Percentiles rank a stretch among this genome's conserved stretches.
phyloP scores from a whole-genome alignment of 2,888 invertebrate genomes.

The Netelia melanura region DNA sequence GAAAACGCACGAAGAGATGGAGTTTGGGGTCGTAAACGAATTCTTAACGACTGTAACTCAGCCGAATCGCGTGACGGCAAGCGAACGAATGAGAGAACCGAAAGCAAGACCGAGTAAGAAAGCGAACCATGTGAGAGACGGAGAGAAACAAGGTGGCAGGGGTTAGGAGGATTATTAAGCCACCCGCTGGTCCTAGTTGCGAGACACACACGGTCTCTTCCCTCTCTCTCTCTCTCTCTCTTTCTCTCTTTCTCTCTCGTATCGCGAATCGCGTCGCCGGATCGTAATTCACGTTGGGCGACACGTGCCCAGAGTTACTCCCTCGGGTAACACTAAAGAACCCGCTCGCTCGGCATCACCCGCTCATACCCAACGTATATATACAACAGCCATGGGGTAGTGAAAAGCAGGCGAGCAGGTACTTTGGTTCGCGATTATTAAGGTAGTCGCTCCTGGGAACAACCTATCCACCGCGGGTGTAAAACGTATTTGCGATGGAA shows the following conservation, averaged over 20 bases:
- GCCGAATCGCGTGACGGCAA: conserved; percentile 57
- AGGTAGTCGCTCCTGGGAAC: conserved; percentile 46
- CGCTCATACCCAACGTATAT: conserved; percentile 21
- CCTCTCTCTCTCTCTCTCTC: neutral
- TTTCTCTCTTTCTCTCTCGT: conserved; percentile 41
- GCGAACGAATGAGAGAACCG: conserved; percentile 30
- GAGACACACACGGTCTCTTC: conserved; percentile 28
- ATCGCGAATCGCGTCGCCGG: conserved; percentile 69
- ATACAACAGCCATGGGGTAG: conserved; percentile 42
- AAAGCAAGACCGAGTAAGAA: conserved; percentile 38
- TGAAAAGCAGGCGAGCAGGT: conserved; percentile 56
- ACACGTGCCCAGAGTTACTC: conserved; percentile 69
- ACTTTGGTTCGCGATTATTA: conserved; percentile 67
- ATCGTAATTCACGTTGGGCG: conserved; percentile 71
- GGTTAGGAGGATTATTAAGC: conserved; percentile 72
- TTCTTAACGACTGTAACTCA: conserved; percentile 61
- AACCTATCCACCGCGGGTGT: conserved; percentile 15
- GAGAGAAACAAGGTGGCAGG: conserved; percentile 16
- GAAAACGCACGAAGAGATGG: conserved; percentile 32
- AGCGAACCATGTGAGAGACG: conserved; percentile 3
- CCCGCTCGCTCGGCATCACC: conserved; percentile 50
- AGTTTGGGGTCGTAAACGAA: conserved; percentile 59
- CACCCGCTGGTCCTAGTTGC: conserved; percentile 62
- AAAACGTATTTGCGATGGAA: conserved; percentile 37
- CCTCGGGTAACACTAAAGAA: conserved; percentile 68